A percentile compares a stretch with the other conserved stretches of the same genome.
phyloP scores from a whole-genome alignment of 2,113 vertebrate genomes.

The Pelusios castaneus region DNA sequence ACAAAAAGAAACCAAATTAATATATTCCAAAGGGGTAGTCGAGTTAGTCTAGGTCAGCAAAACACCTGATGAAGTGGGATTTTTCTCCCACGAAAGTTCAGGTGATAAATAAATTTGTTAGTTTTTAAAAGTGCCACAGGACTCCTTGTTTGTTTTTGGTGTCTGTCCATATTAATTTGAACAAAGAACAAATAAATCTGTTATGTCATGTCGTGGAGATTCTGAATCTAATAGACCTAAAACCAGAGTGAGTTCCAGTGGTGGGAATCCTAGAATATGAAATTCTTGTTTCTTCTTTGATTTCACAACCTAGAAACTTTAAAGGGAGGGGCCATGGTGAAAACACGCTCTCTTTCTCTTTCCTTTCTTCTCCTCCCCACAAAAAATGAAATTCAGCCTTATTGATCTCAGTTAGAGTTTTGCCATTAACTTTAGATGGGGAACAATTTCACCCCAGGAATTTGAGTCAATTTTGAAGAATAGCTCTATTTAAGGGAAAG shows the following conservation, averaged over 20 bases:
- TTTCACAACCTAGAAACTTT: neutral
- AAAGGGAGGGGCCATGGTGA: too few species aligned
- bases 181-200: neutral
- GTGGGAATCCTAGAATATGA: neutral
- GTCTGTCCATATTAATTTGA: accelerated
- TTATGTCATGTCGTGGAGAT: neutral
- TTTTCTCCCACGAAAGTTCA: too few species aligned
- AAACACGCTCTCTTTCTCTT: neutral
- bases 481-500: neutral
- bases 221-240: too few species aligned
- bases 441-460: neutral
- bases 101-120: too few species aligned
- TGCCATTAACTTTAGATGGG: neutral
- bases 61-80: too few species aligned
- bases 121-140: too few species aligned
- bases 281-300: neutral
- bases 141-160: too few species aligned
- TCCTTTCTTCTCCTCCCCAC: accelerated
- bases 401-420: neutral
- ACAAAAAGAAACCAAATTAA: neutral
- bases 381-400: neutral
- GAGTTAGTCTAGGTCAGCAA: too few species aligned
- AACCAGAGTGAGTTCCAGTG: neutral
- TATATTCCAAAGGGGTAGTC: too few species aligned
- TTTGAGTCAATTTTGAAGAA: neutral